A percentile compares a stretch with the other conserved stretches of the same genome.
These are phyloP conservation scores for Lerema accius DNA, from an alignment of 1,140 invertebrate genomes.

Conservation along the genomic window DNA sequence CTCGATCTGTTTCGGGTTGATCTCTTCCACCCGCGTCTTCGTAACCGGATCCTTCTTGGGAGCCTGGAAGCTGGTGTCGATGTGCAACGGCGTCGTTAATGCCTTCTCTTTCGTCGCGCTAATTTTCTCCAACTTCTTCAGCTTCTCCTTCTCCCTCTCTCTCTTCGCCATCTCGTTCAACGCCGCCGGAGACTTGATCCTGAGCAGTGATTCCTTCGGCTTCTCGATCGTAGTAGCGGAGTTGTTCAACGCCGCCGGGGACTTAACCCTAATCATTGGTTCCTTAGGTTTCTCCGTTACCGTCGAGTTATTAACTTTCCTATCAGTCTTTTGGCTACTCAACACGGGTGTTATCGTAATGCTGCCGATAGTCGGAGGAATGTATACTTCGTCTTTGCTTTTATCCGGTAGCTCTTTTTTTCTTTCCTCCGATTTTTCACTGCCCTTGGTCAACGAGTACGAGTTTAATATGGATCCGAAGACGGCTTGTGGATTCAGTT, in stretches of 20 bases:
- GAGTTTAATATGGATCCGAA: constrained; percentile 54
- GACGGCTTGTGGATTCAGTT: constrained; percentile 44
- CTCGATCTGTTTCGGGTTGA: constrained; percentile 66
- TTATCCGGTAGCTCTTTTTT: constrained; percentile 53
- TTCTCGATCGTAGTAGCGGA: constrained; percentile 40
- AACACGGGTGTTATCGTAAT: constrained; percentile 74
- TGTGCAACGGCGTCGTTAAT: constrained; percentile 53
- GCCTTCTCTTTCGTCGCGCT: constrained; percentile 46
- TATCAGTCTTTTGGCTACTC: constrained; percentile 46
- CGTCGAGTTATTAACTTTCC: constrained; percentile 41
- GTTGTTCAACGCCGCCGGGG: constrained; percentile 61
- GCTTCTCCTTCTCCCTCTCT: constrained; percentile 61
- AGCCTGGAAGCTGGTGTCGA: constrained; percentile 59
- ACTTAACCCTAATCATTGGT: constrained; percentile 62
- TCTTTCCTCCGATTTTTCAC: constrained; percentile 57
- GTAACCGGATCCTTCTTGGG: constrained; percentile 50
- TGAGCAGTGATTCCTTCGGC: constrained; percentile 55
- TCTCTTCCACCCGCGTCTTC: constrained; percentile 47
- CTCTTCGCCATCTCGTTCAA: constrained; percentile 71
- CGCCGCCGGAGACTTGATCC: constrained; percentile 68
- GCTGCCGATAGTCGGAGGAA: constrained; percentile 70
- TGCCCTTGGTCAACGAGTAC: constrained; percentile 54
- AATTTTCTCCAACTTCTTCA: constrained; percentile 45
- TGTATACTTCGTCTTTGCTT: constrained; percentile 61
- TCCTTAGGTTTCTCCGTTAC: constrained; percentile 53